Evolutionary conservation across 1,140 invertebrate genomes (phyloP), one percentile per base, ranked within the genome.

Genomic region (Ips typographus): DNA sequence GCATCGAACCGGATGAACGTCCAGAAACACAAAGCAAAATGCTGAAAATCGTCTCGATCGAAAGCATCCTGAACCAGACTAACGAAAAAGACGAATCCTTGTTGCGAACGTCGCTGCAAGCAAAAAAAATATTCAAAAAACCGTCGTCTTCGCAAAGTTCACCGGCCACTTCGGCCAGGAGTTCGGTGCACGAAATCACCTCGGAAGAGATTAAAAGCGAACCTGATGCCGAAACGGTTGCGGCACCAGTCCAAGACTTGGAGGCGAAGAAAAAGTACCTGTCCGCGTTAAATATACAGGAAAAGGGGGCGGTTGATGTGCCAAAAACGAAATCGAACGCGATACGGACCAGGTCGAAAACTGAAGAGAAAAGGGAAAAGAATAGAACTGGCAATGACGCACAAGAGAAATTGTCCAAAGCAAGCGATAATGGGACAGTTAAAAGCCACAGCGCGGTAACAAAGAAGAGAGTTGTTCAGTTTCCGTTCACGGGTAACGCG

Each of bases 191-290:
- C 22, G 70, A 71, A 55, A 49, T 60, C n/a, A 7, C 36, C 5
- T 1, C 41, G 3, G 69, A 74, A 3, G 70, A 80, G 55, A 80
- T 82, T 36, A 83, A 83, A 75, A 81, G 72, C 40, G 80, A 82
- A 70, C 75, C 79, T 5, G 73, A 73, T 39, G 72, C 72, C 39
- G 78, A 81, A 43, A 77, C 78, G 0, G 76, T 68, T 22, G 70
- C 65, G 40, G 70, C 71, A 5, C 67, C 72, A n/a, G 42, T 57
- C 40, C 68, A 76, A 57, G 72, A 78, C 52, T 70, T 77, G 65
- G 78, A 76, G 59, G 73, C 67, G 2, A 76, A 77, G 61, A 69
- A 72, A 58, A 72, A 77, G 47, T 78, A 77, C 60, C 55, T 78
- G 22, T 77, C 76, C 0, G 77, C 77, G 5, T 72, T 78, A 43